Evolutionary conservation across 1,140 invertebrate genomes (phyloP), one percentile per base, ranked within the genome.

Genomic region (Drosophila subpulchrella): DNA sequence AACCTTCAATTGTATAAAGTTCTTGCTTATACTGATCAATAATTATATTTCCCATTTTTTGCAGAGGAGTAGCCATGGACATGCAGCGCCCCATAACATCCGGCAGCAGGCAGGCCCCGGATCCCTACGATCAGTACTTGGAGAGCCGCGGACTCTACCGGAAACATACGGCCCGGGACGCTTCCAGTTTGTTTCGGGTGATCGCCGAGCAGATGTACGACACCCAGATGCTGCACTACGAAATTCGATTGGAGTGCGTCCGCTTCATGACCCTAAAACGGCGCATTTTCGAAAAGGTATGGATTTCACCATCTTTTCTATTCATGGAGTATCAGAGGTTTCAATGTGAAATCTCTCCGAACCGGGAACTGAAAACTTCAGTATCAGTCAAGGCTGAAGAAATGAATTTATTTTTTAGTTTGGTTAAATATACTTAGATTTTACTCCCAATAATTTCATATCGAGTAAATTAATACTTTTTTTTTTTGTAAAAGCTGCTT

Each of bases 131-230:
- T 89, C 94, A 95, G 58, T 97, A 96, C 94, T 91, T 98, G 57
- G 95, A 96, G 57, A 94, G 94, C 41, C 93, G 96, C 82, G 96
- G 96, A 36, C 95, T 95, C 81, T 97, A 96, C 85, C 94, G 97
- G 74, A 98, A 98, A 94, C 95, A 96, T 78, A 95, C 95, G 47
- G 96, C 97, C 42, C 95, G 95, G 79, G 97, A 98, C 93, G 95
- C 96, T 27, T 96, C 95, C 27, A 97, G 96, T 79, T 93, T 98
- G 32, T 98, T 98, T 91, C 94, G 97, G 73, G 96, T 95, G 13
- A 94, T 97, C 30, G 96, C 96, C 17, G 97, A 98, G 93, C 96
- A 97, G 91, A 95, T 97, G 55, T 97, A 95, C 92, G 94, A 95
- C 63, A 97, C 95, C 8, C 97, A 97, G 93, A 93, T 95, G 76